phyloP scores from a whole-genome alignment of 2,888 invertebrate genomes.

The Apodemia zela region DNA sequence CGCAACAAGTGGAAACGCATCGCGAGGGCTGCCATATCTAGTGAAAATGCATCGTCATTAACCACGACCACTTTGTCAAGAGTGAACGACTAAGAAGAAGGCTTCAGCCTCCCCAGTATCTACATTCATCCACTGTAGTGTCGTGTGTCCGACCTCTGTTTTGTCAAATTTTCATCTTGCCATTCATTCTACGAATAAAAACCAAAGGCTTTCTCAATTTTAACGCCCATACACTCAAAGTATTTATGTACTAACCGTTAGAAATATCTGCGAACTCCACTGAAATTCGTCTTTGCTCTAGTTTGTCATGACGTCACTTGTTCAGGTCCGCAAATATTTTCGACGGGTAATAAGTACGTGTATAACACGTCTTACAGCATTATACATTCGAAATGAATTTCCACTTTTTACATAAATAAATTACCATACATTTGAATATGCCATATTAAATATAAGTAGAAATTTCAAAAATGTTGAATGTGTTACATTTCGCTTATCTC shows the following conservation, averaged over 20 bases:
- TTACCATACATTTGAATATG: slow-evolving; percentile 10
- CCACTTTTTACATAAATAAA: slow-evolving; percentile 14
- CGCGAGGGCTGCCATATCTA: no score
- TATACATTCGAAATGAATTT: slow-evolving; percentile 4
- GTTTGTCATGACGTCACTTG: background rate
- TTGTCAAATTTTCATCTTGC: no score
- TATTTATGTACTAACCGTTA: background rate
- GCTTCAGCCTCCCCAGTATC: no score
- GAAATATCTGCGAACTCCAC: background rate
- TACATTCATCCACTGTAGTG: no score
- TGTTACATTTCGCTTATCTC: slow-evolving; percentile 27
- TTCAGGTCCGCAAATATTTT: background rate
- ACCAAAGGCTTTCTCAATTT: no score
- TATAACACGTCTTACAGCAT: background rate
- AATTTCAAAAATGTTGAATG: slow-evolving; percentile 27
- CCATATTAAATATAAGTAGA: slow-evolving; percentile 17
- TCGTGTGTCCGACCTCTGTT: no score
- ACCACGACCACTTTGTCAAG: no score
- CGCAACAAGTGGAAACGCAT: no score
- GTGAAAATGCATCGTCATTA: no score
- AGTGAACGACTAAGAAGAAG: no score
- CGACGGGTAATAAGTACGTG: background rate
- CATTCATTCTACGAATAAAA: no score
- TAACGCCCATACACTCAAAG: no score
- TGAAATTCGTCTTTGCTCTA: background rate